These are phyloP conservation scores for Eulemur coronatus DNA, from an alignment of 2,797 vertebrate genomes.

Conservation along the genomic window DNA sequence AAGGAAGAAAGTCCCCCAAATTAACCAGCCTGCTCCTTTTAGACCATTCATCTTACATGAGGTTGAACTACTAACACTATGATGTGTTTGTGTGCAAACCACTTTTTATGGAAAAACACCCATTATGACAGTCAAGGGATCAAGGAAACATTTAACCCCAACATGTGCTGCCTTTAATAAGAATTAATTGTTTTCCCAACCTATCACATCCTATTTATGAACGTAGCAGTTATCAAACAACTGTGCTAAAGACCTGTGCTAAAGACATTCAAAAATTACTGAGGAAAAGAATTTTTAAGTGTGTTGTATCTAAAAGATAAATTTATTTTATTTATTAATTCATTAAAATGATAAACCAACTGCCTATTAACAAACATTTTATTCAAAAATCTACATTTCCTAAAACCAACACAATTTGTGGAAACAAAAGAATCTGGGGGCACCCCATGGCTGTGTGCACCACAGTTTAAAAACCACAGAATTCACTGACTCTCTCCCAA, in stretches of 20 bases:
- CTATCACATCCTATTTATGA: not conserved
- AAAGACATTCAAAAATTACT: not conserved
- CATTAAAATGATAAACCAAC: not conserved
- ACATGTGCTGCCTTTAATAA: not conserved
- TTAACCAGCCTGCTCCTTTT: not conserved
- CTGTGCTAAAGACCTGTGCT: not conserved
- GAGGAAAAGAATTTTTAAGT: not conserved
- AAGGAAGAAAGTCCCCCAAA: not conserved
- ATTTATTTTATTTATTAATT: not conserved
- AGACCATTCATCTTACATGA: not conserved
- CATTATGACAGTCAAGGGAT: not conserved
- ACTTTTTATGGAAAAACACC: not conserved
- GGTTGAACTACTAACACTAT: rapidly evolving
- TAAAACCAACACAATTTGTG: not conserved
- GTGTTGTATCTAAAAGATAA: not conserved
- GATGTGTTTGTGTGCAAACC: not conserved
- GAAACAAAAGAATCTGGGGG: not conserved
- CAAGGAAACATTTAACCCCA: not conserved
- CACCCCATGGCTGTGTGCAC: too few species aligned
- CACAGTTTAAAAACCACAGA: not conserved
- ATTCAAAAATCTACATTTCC: slow-evolving; percentile 2
- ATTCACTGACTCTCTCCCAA: not conserved
- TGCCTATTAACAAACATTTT: not conserved
- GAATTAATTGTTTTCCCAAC: not conserved
- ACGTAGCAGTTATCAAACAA: not conserved